Evolutionary conservation across 2,797 vertebrate genomes (phyloP).

Genomic region (Pseudochromis fuscus): DNA sequence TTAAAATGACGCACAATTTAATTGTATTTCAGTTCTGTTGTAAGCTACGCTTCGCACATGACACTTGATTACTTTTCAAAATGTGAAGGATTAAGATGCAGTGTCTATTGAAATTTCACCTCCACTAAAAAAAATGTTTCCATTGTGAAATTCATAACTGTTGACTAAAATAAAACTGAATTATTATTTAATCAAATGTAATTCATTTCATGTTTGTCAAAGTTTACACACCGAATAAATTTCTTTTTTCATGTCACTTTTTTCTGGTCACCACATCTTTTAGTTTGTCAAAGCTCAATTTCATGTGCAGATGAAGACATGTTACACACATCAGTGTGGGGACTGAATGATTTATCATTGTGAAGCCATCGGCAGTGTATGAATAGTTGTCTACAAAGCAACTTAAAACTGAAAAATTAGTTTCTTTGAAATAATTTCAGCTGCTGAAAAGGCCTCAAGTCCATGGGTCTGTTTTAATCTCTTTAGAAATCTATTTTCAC

Average conservation of each 20-base stretch:
- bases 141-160: background rate
- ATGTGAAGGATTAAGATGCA: slow-evolving; percentile 13
- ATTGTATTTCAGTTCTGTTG: slow-evolving; percentile 12
- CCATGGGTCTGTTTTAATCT: background rate
- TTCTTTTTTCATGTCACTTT: slow-evolving; percentile 32
- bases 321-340: background rate
- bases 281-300: slow-evolving; percentile 12
- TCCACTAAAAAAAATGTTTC: background rate
- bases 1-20: background rate
- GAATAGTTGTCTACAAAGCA: too few species aligned
- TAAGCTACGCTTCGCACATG: background rate
- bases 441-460: background rate
- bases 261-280: slow-evolving; percentile 24
- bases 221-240: slow-evolving; percentile 14
- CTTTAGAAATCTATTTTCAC: too few species aligned
- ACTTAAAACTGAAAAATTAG: too few species aligned
- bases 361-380: background rate
- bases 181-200: slow-evolving; percentile 29
- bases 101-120: background rate
- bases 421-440: background rate
- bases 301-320: too few species aligned
- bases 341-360: background rate
- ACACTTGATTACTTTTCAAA: slow-evolving; percentile 8
- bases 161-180: too few species aligned
- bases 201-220: slow-evolving; percentile 36